Conservation (phyloP, 2,888 invertebrate species). For the Mantis religiosa region DNA sequence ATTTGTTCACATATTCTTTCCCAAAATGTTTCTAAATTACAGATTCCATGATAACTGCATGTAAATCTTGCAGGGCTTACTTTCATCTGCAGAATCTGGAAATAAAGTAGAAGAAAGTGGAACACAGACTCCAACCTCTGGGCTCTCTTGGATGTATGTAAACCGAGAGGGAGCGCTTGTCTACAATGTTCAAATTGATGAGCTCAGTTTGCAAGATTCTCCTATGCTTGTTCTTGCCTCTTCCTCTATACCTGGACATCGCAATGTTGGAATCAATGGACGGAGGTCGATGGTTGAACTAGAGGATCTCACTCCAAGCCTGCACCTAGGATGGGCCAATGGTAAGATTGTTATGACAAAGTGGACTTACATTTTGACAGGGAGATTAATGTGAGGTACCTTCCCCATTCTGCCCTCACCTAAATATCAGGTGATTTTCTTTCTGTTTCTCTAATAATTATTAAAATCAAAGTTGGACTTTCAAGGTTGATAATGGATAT, state of each 20-base stretch:
- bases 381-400: too few relatives aligned
- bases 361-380: too few relatives aligned
- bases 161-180: conserved; percentile 73
- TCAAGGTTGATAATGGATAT: too few relatives aligned
- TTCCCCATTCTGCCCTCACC: too few relatives aligned
- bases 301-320: conserved; percentile 61
- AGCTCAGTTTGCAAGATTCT: conserved; percentile 27
- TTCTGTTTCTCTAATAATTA: too few relatives aligned
- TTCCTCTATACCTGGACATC: background rate
- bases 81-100: conserved; percentile 43
- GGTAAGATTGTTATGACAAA: background rate
- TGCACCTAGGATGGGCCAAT: conserved; percentile 18
- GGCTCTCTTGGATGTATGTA: conserved; percentile 73
- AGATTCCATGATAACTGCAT: background rate
- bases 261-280: background rate
- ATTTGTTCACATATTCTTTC: too few relatives aligned
- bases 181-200: conserved; percentile 63
- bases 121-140: conserved; percentile 41
- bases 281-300: conserved; percentile 48
- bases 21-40: background rate
- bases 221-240: conserved; percentile 25
- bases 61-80: conserved; percentile 39
- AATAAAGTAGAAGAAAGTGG: conserved; percentile 38
- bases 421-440: too few relatives aligned
- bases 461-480: too few relatives aligned